A percentile compares a stretch with the other conserved stretches of the same genome.
Conservation (phyloP, 64 coral and sea anemone species). For the Astreopora myriophthalma region DNA sequence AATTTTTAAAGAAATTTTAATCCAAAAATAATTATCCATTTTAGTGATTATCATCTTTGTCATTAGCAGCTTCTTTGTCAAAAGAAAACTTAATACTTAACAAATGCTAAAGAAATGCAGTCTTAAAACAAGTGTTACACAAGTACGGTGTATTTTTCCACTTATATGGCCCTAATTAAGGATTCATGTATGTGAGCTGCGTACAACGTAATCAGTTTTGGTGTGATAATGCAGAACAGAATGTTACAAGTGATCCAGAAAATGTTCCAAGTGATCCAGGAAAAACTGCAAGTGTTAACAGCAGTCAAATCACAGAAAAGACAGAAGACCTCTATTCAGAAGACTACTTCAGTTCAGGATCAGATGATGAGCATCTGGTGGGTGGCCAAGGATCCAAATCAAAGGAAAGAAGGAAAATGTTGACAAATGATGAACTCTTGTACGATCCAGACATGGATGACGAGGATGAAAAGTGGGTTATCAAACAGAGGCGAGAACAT, state of each 20-base stretch:
- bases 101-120: too few relatives aligned
- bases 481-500: slow-evolving; percentile 67
- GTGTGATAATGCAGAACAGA: not conserved
- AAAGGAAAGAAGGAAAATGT: slow-evolving; percentile 79
- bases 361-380: slow-evolving; percentile 92
- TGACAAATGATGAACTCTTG: slow-evolving; percentile 87
- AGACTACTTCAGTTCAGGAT: slow-evolving; percentile 97
- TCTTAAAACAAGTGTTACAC: too few relatives aligned
- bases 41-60: too few relatives aligned
- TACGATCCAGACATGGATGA: slow-evolving; percentile 99
- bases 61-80: too few relatives aligned
- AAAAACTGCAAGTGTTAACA: not conserved
- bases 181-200: too few relatives aligned
- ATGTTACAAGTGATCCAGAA: not conserved
- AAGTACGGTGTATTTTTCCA: too few relatives aligned
- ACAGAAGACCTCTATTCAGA: slow-evolving; percentile 74
- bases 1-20: too few relatives aligned
- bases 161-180: too few relatives aligned
- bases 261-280: too few relatives aligned
- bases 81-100: too few relatives aligned
- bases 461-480: slow-evolving; percentile 96
- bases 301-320: not conserved
- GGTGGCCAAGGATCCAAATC: slow-evolving; percentile 91
- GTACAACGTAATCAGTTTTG: not conserved
- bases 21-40: too few relatives aligned